Evolutionary conservation across 2,888 invertebrate genomes (phyloP), one percentile per base, ranked within the genome.

Genomic region (Xylota segnis): DNA sequence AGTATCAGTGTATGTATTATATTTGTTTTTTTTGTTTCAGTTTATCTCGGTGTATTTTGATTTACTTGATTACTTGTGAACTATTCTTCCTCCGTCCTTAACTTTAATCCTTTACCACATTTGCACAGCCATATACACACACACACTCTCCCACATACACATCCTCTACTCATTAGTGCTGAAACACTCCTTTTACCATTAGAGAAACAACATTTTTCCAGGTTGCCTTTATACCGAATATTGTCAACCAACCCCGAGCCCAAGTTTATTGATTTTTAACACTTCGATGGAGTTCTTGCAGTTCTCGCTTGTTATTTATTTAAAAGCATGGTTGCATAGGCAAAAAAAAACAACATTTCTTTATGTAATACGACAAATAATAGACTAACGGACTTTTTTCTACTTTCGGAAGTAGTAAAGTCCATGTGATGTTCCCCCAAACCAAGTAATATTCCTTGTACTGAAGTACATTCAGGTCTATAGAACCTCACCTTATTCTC

Each of bases 41-140:
- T 83, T 75, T 82, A 61, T 58, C 74, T 88, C 32, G 37, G 32
- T 88, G 88, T 89, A 56, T 81, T 70, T 56, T 16, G 79, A 32
- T 45, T 66, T 70, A 43, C 58, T 63, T 40, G 2, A 10, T 40
- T 23, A 9, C 29, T 6, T 40, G 12, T 50, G 18, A 34, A 0
- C n/a, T 45, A n/a, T 23, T n/a, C 14, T 5, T 12, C n/a, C 1
- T 10, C 3, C 37, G 4, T 16, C 52, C 7, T n/a, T 37, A 5
- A 14, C 12, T 14, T 5, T 14, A 4, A 61, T 58, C 3, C 7
- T 18, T 56, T 5, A 61, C 52, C 32, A 32, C 14, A 32, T 50
- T 52, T 32, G 37, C 56, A 61, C 14, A 54, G 40, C n/a, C n/a
- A n/a, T 9, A 37, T 10, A 9, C 5, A 9, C 37, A 7, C 5